Base-by-base conservation (phyloP, 2,797 vertebrate species). In the Betta splendens region DNA sequence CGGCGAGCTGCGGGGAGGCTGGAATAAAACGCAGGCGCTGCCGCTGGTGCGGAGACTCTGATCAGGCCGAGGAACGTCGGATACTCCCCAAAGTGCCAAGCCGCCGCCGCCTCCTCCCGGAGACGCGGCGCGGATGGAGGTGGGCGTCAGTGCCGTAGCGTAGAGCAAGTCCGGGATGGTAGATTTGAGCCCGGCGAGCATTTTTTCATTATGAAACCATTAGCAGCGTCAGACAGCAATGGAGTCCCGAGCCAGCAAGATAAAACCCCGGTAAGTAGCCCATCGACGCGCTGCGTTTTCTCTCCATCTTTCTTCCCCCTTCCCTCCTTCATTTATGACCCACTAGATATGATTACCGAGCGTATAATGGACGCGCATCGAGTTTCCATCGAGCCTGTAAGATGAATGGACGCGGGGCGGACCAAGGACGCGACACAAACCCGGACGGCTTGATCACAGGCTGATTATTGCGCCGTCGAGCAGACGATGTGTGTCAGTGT, bases 161-260 rank as follows among this genome's bases (percentile, higher is more conserved):
- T 82, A 76, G 62, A 77, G 81, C 61, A 57, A 57, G 16, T 80
- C 83, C 93, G 95, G 93, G 92, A 98, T 98, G 96, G 91, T 92
- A 93, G 92, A 92, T 93, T 93, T 92, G 85, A 90, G 81, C 89
- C 88, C 87, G 82, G 91, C 85, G 84, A 89, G 91, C 88, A 90
- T 92, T 75, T 92, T 90, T 93, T 93, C 95, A 95, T 92, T 93
- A 99, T 99, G 96, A 99, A 98, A 94, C 96, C 97, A 87, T 97
- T 98, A 94, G 94, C 94, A 89, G 83, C 93, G 79, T 89, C 94
- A 91, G 94, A 95, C 91, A 93, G 93, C 91, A 96, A 98, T 98
- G 96, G 95, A 95, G 93, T 96, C 94, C 92, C 92, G 91, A 94
- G 93, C 91, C 96, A 97, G 93, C 95, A 94, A 89, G 96, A 98